Evolutionary conservation across 2,113 vertebrate genomes (phyloP), one percentile per base, ranked within the genome.

Genomic region (Orycteropus afer): DNA sequence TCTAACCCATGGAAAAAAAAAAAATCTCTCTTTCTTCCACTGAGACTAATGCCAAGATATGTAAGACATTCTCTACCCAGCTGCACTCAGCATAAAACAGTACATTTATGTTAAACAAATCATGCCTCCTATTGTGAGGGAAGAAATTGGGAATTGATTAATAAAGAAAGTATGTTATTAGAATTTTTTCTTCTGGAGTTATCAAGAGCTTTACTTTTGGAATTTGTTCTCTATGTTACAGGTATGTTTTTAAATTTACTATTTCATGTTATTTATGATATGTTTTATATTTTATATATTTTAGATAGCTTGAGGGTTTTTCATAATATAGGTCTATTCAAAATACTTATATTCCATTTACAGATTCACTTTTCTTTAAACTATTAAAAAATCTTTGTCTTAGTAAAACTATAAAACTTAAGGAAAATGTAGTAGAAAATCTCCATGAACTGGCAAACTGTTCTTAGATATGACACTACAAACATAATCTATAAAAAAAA

Each of bases 171-270:
- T 34, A 42, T 82, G 45, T 23, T 14, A 12, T 42, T 59, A 42
- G 40, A 78, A 84, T 84, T 67, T 77, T 83, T 89, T 69, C 84
- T 47, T 59, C 49, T 77, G 59, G 34, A 59, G 67, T 84, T 84
- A 89, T 67, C 3, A 79, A 73, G n/a, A 73, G 7, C 65, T 90
- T 90, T 86, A 47, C 49, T 57, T 89, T 79, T 71, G 53, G 45
- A 86, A 86, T 90, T 29, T 86, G 51, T 85, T 94, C 40, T 79
- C 20, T 85, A 27, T 73, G 79, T 86, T n/a, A 94, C 25, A 85
- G 25, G n/a, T n/a, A n/a, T n/a, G n/a, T n/a, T n/a, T n/a, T n/a
- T n/a, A n/a, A n/a, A n/a, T n/a, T n/a, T n/a, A n/a, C n/a, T n/a
- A n/a, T n/a, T n/a, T n/a, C n/a, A n/a, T n/a, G n/a, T n/a, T n/a